Evolutionary conservation across 2,888 invertebrate species (phyloP).

Genomic region (Phania funesta): DNA sequence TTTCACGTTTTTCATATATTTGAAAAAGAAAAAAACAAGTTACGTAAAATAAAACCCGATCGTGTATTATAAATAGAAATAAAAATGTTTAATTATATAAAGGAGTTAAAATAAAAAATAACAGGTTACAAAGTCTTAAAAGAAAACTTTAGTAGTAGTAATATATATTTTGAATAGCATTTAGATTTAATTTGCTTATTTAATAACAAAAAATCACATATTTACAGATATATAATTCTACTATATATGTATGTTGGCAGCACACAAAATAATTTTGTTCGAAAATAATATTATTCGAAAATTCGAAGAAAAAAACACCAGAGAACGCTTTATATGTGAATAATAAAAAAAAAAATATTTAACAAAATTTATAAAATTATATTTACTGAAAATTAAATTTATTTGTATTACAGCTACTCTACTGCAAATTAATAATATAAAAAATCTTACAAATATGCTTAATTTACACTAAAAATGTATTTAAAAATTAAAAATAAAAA

Average conservation of each 20-base stretch:
- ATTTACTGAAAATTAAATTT: constrained; percentile 47
- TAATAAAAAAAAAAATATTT: constrained; percentile 32
- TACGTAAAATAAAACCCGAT: background rate
- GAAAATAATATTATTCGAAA: constrained; percentile 11
- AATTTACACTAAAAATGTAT: constrained; percentile 50
- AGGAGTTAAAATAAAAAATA: background rate
- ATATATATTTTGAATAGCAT: constrained; percentile 9
- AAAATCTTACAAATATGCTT: constrained; percentile 44
- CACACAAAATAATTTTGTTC: constrained; percentile 43
- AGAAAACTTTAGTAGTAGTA: background rate
- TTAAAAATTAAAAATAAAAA: constrained; percentile 18
- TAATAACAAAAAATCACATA: background rate
- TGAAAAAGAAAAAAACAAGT: background rate
- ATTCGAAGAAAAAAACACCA: constrained; percentile 32
- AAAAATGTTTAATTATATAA: background rate
- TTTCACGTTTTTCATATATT: background rate
- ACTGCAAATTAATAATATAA: constrained; percentile 32
- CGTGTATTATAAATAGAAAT: constrained; percentile 22
- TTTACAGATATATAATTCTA: background rate
- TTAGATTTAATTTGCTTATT: constrained; percentile 31
- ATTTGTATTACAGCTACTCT: constrained; percentile 51
- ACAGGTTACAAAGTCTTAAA: background rate
- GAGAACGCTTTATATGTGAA: constrained; percentile 63
- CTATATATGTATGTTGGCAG: background rate
- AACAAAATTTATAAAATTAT: constrained; percentile 24